A percentile compares a stretch with the other conserved stretches of the same genome.
These are phyloP conservation scores for Drosophila nebulosa DNA, from an alignment of 1,140 invertebrate genomes.

Conservation along the genomic window DNA sequence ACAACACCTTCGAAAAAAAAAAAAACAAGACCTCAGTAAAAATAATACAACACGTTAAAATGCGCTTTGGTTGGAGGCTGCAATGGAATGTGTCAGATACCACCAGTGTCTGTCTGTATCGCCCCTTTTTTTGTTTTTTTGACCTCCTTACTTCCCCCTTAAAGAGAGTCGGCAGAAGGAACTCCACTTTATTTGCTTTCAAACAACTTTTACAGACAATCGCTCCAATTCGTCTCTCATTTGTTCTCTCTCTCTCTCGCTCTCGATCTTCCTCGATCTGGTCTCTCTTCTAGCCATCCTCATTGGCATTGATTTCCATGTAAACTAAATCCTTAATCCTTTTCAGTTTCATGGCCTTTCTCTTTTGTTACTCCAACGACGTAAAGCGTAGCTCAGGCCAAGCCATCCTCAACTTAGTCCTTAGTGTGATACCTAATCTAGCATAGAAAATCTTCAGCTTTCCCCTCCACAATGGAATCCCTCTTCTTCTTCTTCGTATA, in stretches of 20 bases:
- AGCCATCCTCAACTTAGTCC: too few species aligned
- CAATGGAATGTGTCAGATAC: conserved; percentile 58
- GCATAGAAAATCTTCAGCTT: too few species aligned
- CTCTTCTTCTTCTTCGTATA: too few species aligned
- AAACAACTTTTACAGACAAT: background rate
- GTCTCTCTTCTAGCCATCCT: background rate
- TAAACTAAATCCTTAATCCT: too few species aligned
- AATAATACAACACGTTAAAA: conserved; percentile 55
- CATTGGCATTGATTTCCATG: too few species aligned
- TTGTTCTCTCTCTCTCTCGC: background rate
- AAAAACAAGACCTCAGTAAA: conserved; percentile 73
- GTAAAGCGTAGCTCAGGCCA: too few species aligned
- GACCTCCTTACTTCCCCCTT: too few species aligned
- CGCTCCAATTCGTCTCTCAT: background rate
- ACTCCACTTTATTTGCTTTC: background rate
- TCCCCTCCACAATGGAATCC: too few species aligned
- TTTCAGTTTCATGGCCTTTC: background rate
- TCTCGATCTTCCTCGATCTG: background rate
- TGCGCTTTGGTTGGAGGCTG: conserved; percentile 54
- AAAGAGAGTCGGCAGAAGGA: too few species aligned
- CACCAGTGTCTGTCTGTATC: conserved; percentile 53
- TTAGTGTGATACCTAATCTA: too few species aligned
- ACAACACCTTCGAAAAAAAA: conserved; percentile 78
- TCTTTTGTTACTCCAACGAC: background rate
- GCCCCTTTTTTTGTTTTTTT: conserved; percentile 59